A percentile compares a stretch with the other conserved stretches of the same genome.
Conservation (phyloP, 2,113 vertebrate genomes). For the Erythrocercus mccallii region DNA sequence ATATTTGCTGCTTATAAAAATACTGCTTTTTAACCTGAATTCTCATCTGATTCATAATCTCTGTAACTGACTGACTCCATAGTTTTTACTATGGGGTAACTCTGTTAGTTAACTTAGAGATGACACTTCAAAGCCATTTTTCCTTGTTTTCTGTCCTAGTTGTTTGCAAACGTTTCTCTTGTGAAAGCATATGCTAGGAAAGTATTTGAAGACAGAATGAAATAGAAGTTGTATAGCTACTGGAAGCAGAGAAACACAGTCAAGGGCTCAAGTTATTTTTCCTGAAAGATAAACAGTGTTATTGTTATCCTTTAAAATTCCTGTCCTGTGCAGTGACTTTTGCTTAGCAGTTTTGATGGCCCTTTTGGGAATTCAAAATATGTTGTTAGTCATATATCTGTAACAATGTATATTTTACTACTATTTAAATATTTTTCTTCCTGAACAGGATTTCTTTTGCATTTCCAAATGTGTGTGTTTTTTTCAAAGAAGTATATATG, state of each 20-base stretch:
- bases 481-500: background rate
- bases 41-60: background rate
- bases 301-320: background rate
- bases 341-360: background rate
- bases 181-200: background rate
- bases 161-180: background rate
- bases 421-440: background rate
- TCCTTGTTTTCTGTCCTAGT: background rate
- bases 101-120: background rate
- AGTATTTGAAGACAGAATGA: background rate
- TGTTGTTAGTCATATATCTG: background rate
- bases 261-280: background rate
- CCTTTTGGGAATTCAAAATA: background rate
- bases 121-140: background rate
- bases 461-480: background rate
- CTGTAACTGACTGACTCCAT: background rate
- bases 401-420: background rate
- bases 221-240: background rate
- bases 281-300: background rate
- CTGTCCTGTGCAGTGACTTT: background rate
- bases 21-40: background rate
- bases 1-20: background rate
- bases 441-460: background rate
- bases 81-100: background rate
- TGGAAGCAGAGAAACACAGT: background rate